These are phyloP conservation scores for Cynopterus brachyotis DNA, from an alignment of 2,113 vertebrate genomes.

Conservation along the genomic window DNA sequence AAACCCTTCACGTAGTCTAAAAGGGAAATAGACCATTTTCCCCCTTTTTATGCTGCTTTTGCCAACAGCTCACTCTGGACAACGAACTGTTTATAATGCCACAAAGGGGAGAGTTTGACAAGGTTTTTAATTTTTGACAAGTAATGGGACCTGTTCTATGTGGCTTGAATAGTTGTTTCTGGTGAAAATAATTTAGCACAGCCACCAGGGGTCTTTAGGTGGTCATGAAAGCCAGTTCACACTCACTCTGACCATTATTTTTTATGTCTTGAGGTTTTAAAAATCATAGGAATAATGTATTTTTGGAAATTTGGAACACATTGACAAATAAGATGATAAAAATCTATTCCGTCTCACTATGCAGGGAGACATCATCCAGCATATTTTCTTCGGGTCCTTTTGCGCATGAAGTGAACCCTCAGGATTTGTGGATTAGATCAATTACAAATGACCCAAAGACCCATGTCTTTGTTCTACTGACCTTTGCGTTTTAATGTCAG, in stretches of 20 bases:
- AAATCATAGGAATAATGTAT: neutral
- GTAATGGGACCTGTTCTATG: neutral
- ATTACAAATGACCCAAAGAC: neutral
- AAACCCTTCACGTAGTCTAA: constrained; percentile 13
- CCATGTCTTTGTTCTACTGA: neutral
- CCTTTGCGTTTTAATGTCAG: neutral
- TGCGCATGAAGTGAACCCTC: neutral
- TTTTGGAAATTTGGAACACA: neutral
- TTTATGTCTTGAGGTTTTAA: too few relatives aligned
- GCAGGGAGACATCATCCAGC: neutral
- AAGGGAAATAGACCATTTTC: constrained; percentile 22
- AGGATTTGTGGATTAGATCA: neutral
- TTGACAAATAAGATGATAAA: neutral
- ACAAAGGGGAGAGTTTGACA: constrained; percentile 42
- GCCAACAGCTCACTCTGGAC: constrained; percentile 44
- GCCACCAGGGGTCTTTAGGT: neutral
- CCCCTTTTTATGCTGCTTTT: constrained; percentile 10
- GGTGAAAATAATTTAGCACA: constrained; percentile 39
- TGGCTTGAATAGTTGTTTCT: constrained; percentile 30
- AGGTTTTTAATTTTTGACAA: constrained; percentile 53
- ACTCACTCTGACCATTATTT: neutral
- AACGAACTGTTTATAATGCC: neutral
- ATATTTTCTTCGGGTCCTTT: neutral
- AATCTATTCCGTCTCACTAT: neutral
- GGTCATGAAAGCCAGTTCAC: neutral